Conservation (phyloP, 2,797 vertebrate genomes). For the Megalops cyprinoides region DNA sequence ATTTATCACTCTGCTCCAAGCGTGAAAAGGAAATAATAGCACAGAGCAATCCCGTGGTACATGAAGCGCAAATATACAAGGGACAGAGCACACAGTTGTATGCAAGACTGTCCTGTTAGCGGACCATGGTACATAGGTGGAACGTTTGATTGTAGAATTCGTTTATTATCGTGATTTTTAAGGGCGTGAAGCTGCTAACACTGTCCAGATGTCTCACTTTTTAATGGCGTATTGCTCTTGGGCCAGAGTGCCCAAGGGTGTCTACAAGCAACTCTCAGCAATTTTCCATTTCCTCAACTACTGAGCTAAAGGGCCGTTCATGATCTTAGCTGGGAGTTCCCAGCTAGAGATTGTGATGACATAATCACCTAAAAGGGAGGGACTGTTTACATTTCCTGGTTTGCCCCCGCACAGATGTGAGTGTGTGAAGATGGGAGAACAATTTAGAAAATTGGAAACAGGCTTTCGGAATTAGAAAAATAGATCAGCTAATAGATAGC, state of each 20-base stretch:
- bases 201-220: conserved; percentile 59
- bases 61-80: neutral
- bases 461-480: conserved; percentile 19
- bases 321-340: conserved; percentile 64
- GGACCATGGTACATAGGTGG: neutral
- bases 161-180: conserved; percentile 19
- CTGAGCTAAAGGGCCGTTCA: conserved; percentile 30
- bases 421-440: conserved; percentile 33
- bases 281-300: conserved; percentile 72
- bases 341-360: conserved; percentile 67
- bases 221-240: conserved; percentile 48
- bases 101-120: conserved; percentile 11
- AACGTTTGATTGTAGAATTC: conserved; percentile 29
- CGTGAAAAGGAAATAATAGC: neutral
- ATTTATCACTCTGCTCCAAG: neutral
- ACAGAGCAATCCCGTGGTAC: neutral
- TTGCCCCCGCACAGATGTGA: conserved; percentile 28
- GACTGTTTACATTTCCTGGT: conserved; percentile 57
- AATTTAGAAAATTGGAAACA: conserved; percentile 40
- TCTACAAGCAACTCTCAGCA: conserved; percentile 57
- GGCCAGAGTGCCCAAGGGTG: conserved; percentile 62
- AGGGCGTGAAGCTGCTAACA: conserved; percentile 51
- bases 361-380: conserved; percentile 60
- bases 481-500: conserved; percentile 24
- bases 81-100: neutral